Evolutionary conservation across 2,113 vertebrate species (phyloP), one percentile per base, ranked within the genome.

Genomic region (Eptatretus burgeri): DNA sequence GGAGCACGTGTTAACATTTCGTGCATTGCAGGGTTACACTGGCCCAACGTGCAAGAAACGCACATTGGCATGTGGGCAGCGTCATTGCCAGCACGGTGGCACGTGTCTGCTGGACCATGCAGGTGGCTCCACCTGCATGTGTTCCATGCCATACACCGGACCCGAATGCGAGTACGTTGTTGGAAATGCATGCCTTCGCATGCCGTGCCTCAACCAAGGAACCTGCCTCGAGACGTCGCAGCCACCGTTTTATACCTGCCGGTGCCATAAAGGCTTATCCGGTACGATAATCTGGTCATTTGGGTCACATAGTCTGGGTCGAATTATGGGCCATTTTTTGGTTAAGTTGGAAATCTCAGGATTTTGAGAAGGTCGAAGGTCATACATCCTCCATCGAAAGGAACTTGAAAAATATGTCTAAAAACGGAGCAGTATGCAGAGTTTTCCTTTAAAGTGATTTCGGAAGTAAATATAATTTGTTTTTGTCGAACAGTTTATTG

Each of bases 171-270:
- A 60, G 56, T 60, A 60, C 56, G n/a, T 17, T 11, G 19, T n/a
- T 19, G 56, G 79, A 72, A 88, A 78, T 73, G 80, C 81, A 51
- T 98, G 91, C 67, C n/a, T 19, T 19, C n/a, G 56, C 56, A 17
- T 19, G 12, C 56, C 56, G 56, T 60, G 56, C 56, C n/a, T 17
- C n/a, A 60, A 60, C 19, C n/a, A 19, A n/a, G 56, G n/a, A 17
- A 19, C 56, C n/a, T 60, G 56, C 56, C 19, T 17, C 56, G 56
- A 60, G 56, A 19, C n/a, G 56, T n/a, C 19, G 56, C 56, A 19
- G n/a, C 56, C 56, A 60, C 56, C 56, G 1, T 60, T 60, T 12
- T 60, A 60, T 20, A 11, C n/a, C 56, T 60, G 56, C 56, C n/a
- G n/a, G 12, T 60, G 56, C 56, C 56, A n/a, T 41, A 41, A 41